Base-by-base conservation (phyloP, 2,888 invertebrate genomes). In the Rhyacophila evoluta region DNA sequence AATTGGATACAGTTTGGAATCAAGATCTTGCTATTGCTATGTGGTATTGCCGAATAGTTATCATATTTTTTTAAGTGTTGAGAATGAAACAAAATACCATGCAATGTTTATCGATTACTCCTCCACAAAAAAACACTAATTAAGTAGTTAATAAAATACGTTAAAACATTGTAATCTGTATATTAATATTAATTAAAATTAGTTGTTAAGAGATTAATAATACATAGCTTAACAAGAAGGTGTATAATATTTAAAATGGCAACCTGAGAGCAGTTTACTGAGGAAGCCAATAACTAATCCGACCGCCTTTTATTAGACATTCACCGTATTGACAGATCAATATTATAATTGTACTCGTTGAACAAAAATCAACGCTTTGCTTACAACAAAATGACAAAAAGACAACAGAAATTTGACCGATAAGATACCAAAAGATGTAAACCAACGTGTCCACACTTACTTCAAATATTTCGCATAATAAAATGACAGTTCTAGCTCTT, bases 151-250 rank as follows among this genome's bases (percentile, higher is more conserved):
- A 72, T 77, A 72, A 55, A 68, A 72, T 72, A 68, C 28, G 38
- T 28, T 77, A 77, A 72, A 55, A 11, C 36, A 39, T 37, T 77
- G 72, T 77, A 77, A 73, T 72, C 72, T 77, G 72, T 72, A 70
- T 80, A 77, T 55, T 37, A 78, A 81, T 81, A 27, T 75, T 76
- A 75, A 78, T 75, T 19, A 19, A 55, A 55, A 55, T 4, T 6
- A 4, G 6, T 33, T 33, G 2, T 15, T 55, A 55, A 19, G 19
- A 55, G 55, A 19, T 55, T 55, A 74, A 67, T 38, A 74, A 75
- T 74, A 70, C 69, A 11, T 78, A 78, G 78, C 15, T 70, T 69
- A 69, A 11, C 29, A 69, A 28, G 69, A 69, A 69, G 69, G 69
- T 33, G 55, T 55, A 55, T 55, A 55, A 19, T 19, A 19, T 19